Evolutionary conservation across 1,140 invertebrate genomes (phyloP), one percentile per base, ranked within the genome.

Genomic region (Conus ventricosus): DNA sequence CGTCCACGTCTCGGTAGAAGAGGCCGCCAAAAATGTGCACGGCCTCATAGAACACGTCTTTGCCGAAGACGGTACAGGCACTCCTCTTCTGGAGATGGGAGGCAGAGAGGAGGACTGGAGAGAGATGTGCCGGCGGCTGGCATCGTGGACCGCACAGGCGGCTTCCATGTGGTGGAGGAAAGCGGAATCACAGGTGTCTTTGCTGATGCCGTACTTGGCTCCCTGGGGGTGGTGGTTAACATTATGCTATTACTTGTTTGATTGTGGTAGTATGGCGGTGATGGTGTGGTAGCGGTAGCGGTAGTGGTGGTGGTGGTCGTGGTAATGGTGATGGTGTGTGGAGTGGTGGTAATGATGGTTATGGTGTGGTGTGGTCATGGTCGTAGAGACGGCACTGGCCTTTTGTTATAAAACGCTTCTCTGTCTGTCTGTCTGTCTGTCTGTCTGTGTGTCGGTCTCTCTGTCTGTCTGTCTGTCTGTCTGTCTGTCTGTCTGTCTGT

Each of bases 1-100:
- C n/a, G 20, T 54, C 55, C 5, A 63, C 5, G 23, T 63, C n/a
- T 3, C 17, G 54, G 57, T 84, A 84, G 20, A 84, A 84, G 5
- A 84, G 82, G 0, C 82, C 57, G 55, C 82, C 82, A 27, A 84
- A 63, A 17, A 84, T 55, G 11, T 63, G 82, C 23, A 84, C 82
- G 8, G 53, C 82, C 39, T 63, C 82, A n/a, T 84, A 84, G 55
- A 84, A 84, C 8, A 84, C 55, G 57, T 63, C 82, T 51, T 63
- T 84, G 55, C 23, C 82, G 6, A 67, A 10, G 55, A 84, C 55
- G 23, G 54, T 63, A 20, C 82, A 84, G 82, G n/a, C 55, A 55
- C 54, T 63, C 13, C 80, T 39, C 23, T 81, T 81, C 39, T 60
- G 57, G 57, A 60, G 57, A 25, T 11, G 23, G 25, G 71, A 75